Evolutionary conservation across 2,888 invertebrate genomes (phyloP), one percentile per base, ranked within the genome.

Genomic region (Heliconius charithonia): DNA sequence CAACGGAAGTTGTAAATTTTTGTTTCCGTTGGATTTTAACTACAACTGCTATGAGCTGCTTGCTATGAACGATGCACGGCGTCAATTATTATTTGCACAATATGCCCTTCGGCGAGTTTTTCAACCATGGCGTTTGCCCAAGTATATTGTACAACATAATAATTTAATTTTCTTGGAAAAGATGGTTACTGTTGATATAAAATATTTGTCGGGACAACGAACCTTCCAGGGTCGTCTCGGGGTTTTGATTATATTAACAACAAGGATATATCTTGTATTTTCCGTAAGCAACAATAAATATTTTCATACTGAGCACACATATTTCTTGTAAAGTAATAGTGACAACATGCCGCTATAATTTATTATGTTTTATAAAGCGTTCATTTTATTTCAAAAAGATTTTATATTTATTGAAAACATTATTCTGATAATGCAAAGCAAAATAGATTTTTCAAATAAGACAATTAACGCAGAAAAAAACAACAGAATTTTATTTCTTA

Each of bases 1-100:
- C 83, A 86, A 84, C 89, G 90, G 91, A 90, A 91, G 86, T 85
- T 80, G 86, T 89, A 88, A 86, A 85, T 88, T 87, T 87, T 85
- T 84, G 86, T 86, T 89, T 87, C 87, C 87, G 86, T 84, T 82
- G 85, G 84, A 85, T 85, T 84, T 85, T 87, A 86, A 87, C 85
- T 85, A 84, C 82, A 82, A 75, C 81, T 82, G 81, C 84, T 86
- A 85, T 25, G 41, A 69, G 69, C 67, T 67, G 37, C 56, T 56
- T n/a, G 56, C 37, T 37, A 85, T 85, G 85, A 86, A 84, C 83
- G 83, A 84, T 83, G 80, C 81, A 82, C 79, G 82, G 79, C 79
- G 83, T 83, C 83, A 83, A 84, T 83, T 84, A 69, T 45, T 69
- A 84, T 85, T 85, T 85, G 83, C 83, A 81, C 82, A 83, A 81